Conservation (phyloP, 2,113 vertebrate species). For the Calidris pugnax region DNA sequence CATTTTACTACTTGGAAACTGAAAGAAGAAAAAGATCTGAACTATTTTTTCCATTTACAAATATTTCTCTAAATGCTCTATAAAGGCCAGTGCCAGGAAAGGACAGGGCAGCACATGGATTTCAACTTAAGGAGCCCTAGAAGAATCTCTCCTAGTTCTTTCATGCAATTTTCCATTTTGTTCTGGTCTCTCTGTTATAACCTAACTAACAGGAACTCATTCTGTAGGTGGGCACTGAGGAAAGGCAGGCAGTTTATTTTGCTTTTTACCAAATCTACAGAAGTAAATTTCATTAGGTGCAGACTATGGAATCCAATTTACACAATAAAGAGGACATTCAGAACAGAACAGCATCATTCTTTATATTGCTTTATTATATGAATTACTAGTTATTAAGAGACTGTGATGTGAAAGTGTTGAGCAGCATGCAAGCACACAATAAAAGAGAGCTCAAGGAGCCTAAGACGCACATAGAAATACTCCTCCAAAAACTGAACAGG, state of each 20-base stretch:
- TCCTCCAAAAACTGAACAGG: neutral
- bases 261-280: neutral
- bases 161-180: neutral
- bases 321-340: constrained; percentile 29
- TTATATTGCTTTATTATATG: neutral
- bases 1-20: neutral
- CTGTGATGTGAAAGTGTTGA: neutral
- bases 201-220: neutral
- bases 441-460: neutral
- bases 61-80: neutral
- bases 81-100: neutral
- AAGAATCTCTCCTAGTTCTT: neutral
- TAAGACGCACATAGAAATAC: neutral
- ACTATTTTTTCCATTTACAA: neutral
- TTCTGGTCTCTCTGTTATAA: neutral
- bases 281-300: neutral
- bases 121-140: neutral
- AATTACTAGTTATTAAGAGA: neutral
- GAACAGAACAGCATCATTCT: neutral
- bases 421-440: neutral
- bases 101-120: neutral
- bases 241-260: neutral
- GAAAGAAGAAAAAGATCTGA: neutral
- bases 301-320: constrained; percentile 34
- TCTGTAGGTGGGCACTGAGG: neutral